Conservation (phyloP, 1,140 invertebrate genomes). For the Drosophila sproati region DNA sequence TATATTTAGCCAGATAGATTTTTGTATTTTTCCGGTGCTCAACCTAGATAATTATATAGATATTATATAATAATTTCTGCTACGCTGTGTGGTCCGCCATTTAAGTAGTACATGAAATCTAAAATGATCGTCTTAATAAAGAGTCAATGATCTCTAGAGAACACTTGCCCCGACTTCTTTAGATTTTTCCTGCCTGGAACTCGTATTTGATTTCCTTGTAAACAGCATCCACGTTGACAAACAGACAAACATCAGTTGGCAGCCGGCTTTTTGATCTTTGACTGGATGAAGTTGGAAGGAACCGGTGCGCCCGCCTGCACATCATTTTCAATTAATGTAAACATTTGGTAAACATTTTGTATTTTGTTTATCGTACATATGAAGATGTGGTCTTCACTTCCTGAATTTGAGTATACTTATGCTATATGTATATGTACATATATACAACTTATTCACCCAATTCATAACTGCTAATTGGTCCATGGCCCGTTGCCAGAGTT, state of each 20-base stretch:
- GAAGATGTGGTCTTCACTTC: slow-evolving; percentile 42
- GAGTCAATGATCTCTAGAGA: slow-evolving; percentile 40
- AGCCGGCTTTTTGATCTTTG: slow-evolving; percentile 66
- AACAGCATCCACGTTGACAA: slow-evolving; percentile 70
- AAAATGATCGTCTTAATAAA: slow-evolving; percentile 62
- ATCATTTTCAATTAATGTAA: slow-evolving; percentile 57
- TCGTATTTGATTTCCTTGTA: slow-evolving; percentile 70
- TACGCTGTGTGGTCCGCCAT: slow-evolving; percentile 59
- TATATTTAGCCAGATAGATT: not conserved
- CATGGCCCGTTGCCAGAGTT: slow-evolving; percentile 47
- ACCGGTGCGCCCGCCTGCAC: slow-evolving; percentile 31
- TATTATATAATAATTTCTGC: slow-evolving; percentile 11
- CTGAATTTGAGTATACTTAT: slow-evolving; percentile 4
- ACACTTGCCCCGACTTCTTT: not conserved
- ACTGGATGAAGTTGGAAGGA: slow-evolving; percentile 13
- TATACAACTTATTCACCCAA: slow-evolving; percentile 16
- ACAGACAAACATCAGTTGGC: slow-evolving; percentile 40
- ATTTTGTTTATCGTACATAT: slow-evolving; percentile 40
- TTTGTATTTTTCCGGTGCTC: slow-evolving; percentile 18
- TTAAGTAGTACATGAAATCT: slow-evolving; percentile 54
- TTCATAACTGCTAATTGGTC: slow-evolving; percentile 60
- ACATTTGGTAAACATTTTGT: slow-evolving; percentile 55
- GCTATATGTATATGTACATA: not conserved
- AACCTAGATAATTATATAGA: slow-evolving; percentile 11
- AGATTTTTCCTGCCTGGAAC: slow-evolving; percentile 18